These are phyloP conservation scores for Aplochiton taeniatus DNA, from an alignment of 2,797 vertebrate genomes.

Conservation along the genomic window DNA sequence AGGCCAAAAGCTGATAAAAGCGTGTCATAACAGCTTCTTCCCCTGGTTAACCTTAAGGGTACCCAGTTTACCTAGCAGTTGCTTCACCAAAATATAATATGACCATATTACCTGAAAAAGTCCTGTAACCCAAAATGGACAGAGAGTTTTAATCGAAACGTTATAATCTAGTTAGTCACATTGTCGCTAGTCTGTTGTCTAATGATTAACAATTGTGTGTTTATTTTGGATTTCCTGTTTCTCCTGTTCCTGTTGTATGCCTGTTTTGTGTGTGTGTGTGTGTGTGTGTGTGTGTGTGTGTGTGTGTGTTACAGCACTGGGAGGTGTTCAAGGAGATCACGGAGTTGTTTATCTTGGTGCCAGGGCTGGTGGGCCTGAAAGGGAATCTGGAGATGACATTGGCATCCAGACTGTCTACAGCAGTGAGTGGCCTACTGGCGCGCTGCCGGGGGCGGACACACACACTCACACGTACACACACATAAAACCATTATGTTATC, in stretches of 20 bases:
- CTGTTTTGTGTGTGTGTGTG: neutral
- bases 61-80: too few species aligned
- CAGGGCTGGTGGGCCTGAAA: constrained; percentile 90
- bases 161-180: too few species aligned
- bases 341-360: constrained; percentile 88
- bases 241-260: too few species aligned
- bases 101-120: too few species aligned
- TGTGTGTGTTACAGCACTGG: constrained; percentile 83
- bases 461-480: neutral
- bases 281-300: neutral
- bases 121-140: too few species aligned
- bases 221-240: too few species aligned
- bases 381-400: constrained; percentile 96
- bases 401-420: constrained; percentile 91
- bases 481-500: too few species aligned
- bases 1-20: neutral
- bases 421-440: constrained; percentile 76
- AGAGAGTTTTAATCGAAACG: too few species aligned
- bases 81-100: too few species aligned
- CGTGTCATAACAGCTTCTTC: neutral
- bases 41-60: constrained; percentile 6
- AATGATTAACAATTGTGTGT: too few species aligned
- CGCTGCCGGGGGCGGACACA: neutral
- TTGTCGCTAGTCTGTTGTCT: too few species aligned
- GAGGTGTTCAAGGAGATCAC: constrained; percentile 85